These are phyloP conservation scores for Asteroscopus sphinx DNA, from an alignment of 2,888 invertebrate genomes.

Conservation along the genomic window DNA sequence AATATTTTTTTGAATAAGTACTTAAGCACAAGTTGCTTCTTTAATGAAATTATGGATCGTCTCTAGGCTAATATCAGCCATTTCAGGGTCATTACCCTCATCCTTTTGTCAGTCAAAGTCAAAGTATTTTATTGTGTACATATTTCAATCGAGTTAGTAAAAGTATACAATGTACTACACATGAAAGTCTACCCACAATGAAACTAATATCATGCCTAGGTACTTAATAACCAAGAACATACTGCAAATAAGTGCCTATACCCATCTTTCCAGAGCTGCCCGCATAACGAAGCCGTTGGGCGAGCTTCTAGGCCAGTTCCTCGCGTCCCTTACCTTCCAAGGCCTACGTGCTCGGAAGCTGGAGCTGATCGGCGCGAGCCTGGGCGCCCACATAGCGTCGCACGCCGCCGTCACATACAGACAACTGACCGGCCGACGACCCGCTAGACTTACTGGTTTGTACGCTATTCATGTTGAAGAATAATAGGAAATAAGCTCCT, in stretches of 20 bases:
- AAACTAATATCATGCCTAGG: no score
- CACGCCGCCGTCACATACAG: slow-evolving; percentile 73
- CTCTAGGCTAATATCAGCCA: no score
- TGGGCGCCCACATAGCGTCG: slow-evolving; percentile 82
- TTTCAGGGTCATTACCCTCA: no score
- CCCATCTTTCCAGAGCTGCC: slow-evolving; percentile 72
- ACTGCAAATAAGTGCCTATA: no score
- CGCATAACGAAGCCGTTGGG: slow-evolving; percentile 80
- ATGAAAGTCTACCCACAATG: no score
- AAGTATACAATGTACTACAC: no score
- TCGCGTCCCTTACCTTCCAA: slow-evolving; percentile 72
- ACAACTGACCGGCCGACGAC: slow-evolving; percentile 72
- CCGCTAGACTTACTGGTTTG: slow-evolving; percentile 73
- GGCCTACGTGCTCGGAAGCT: slow-evolving; percentile 74
- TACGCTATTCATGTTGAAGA: neutral
- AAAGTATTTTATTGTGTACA: no score
- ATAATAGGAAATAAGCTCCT: neutral
- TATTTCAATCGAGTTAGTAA: no score
- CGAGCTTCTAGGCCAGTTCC: slow-evolving; percentile 73
- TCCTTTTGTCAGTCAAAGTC: no score
- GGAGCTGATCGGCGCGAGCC: slow-evolving; percentile 76
- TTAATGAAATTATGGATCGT: no score
- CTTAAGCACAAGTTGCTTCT: no score
- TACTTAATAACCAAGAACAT: neutral
- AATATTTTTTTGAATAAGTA: no score